Evolutionary conservation across 1,140 invertebrate genomes (phyloP), one percentile per base, ranked within the genome.

Genomic region (Bombus fervidus): DNA sequence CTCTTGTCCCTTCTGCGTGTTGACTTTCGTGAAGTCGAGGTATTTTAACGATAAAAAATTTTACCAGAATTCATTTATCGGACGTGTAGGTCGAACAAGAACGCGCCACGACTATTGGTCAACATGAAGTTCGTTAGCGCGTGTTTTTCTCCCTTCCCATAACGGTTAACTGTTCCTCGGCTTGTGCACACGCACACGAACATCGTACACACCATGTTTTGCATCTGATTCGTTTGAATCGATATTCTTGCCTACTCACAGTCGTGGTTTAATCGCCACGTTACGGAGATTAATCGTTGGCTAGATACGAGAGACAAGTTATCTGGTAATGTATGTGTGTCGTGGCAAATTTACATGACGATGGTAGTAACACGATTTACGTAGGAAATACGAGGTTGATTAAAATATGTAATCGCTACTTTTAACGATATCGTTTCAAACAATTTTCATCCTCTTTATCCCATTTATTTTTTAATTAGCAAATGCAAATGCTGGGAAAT

Each of bases 191-290:
- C 59, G n/a, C 31, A 53, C 37, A 69, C 78, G 41, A 62, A 41
- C 64, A 34, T 37, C 12, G 62, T 25, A 22, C 6, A 68, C 31
- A 84, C 75, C 82, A 47, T 84, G 83, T 80, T 85, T 85, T 85
- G 84, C 79, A 81, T 85, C 59, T 47, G 34, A 85, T 74, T 85
- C 79, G 41, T 81, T 85, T 39, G 71, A 85, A 85, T 85, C 83
- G 83, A 85, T 85, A 85, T 85, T 72, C 83, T 79, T 69, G 84
- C 71, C 64, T 59, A 77, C 73, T 69, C 71, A 31, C 81, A 71
- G 59, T 77, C 39, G 64, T 59, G 34, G 85, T 77, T 78, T 86
- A 81, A 82, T 86, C 85, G 53, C 62, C 31, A 39, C 69, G 59
- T 75, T 75, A 68, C 84, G 72, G 62, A 75, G 84, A 85, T 85